A percentile compares a stretch with the other conserved stretches of the same genome.
Conservation (phyloP, 2,888 invertebrate genomes). For the Phaonia tiefii region DNA sequence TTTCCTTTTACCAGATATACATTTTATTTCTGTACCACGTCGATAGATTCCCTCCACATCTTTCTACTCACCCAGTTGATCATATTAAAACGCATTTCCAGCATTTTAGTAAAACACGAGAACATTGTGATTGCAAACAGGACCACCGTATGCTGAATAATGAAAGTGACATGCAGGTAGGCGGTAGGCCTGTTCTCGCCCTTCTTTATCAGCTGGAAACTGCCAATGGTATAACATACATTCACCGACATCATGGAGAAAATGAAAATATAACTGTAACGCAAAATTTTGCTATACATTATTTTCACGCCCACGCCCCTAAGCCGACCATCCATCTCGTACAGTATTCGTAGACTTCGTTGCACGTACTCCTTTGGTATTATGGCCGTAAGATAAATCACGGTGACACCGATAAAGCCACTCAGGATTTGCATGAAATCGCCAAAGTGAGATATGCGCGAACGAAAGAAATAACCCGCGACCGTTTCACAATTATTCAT, state of each 20-base stretch:
- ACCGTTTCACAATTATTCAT: conserved; percentile 77
- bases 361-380: conserved; percentile 75
- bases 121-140: conserved; percentile 73
- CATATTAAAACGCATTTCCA: conserved; percentile 77
- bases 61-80: conserved; percentile 74
- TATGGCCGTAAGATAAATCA: conserved; percentile 76
- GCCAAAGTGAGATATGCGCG: conserved; percentile 77
- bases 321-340: conserved; percentile 74
- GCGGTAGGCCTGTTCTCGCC: conserved; percentile 72
- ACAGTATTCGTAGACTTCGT: conserved; percentile 73
- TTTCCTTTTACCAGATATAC: no score
- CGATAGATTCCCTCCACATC: no score
- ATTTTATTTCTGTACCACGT: no score
- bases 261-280: conserved; percentile 74
- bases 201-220: conserved; percentile 74
- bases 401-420: conserved; percentile 77
- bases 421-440: conserved; percentile 77
- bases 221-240: conserved; percentile 72
- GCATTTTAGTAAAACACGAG: conserved; percentile 73
- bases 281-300: conserved; percentile 77
- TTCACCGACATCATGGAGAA: conserved; percentile 72
- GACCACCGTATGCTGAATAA: conserved; percentile 77
- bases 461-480: conserved; percentile 78
- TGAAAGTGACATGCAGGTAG: conserved; percentile 76
- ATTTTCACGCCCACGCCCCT: conserved; percentile 76